Conservation (phyloP, 1,140 invertebrate species). For the Aphelenchoides fujianensis region DNA sequence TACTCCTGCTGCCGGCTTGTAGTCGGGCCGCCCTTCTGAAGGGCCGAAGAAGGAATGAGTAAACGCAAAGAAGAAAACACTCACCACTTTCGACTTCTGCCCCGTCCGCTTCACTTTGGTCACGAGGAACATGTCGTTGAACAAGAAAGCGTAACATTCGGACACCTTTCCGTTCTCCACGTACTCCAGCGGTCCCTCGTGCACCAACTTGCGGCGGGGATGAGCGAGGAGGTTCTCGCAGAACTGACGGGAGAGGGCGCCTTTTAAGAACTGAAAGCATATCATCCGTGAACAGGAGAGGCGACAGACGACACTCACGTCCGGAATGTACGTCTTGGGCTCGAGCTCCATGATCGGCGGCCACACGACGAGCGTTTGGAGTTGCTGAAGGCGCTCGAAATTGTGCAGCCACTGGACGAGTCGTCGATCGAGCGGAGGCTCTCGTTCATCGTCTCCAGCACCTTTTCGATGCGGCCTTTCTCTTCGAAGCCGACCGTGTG, state of each 20-base stretch:
- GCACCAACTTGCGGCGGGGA: constrained; percentile 67
- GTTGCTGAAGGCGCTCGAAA: constrained; percentile 72
- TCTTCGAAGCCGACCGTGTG: constrained; percentile 68
- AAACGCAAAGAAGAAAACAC: constrained; percentile 22
- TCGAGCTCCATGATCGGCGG: constrained; percentile 71
- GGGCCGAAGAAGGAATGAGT: constrained; percentile 1
- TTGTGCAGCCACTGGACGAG: constrained; percentile 72
- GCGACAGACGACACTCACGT: constrained; percentile 63
- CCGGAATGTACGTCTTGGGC: constrained; percentile 70
- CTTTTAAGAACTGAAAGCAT: constrained; percentile 67
- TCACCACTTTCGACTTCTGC: constrained; percentile 63
- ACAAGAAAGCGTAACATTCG: constrained; percentile 71
- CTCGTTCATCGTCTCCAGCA: constrained; percentile 69
- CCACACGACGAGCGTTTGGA: constrained; percentile 72
- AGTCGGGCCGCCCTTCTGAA: constrained; percentile 22
- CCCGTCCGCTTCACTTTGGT: constrained; percentile 70
- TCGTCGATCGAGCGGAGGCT: constrained; percentile 63
- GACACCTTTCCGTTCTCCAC: constrained; percentile 68
- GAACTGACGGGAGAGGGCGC: constrained; percentile 69
- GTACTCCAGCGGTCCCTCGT: constrained; percentile 69
- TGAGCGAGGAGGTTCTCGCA: constrained; percentile 69
- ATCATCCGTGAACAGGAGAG: constrained; percentile 19
- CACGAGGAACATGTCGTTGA: constrained; percentile 73
- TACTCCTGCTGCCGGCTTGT: constrained; percentile 49
- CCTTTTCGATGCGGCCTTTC: constrained; percentile 66